Evolutionary conservation across 2,888 invertebrate genomes (phyloP), one percentile per base, ranked within the genome.

Genomic region (Odontocolon sp.): DNA sequence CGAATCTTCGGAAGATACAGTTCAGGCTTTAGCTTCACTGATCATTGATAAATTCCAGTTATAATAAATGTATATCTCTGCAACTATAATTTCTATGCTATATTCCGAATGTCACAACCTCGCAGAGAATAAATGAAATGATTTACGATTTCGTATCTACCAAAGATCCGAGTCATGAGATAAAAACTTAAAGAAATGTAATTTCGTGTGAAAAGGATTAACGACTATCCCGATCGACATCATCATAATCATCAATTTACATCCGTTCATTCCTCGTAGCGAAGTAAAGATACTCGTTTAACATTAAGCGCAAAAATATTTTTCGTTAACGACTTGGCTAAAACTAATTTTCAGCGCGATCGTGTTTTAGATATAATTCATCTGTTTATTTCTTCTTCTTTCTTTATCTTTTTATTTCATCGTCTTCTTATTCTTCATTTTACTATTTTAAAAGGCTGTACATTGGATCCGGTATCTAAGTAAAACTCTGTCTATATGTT

Each of bases 281-380:
- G 68, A 77, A 73, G 47, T 77, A 68, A 73, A 73, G 57, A 73
- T 73, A 73, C 64, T 64, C 63, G 50, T 68, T 75, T 72, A 68
- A 77, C 54, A 63, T 72, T 77, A 72, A 77, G 72, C 68, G 72
- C 77, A 73, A 77, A 77, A 77, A 77, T 72, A 72, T 72, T 50
- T 14, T 75, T 66, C 42, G 54, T 69, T 33, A 50, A 63, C 36
- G 33, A 33, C 36, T 45, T 16, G 71, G 61, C 76, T 76, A 67
- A 71, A 47, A 61, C 71, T 76, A 63, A 50, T 71, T 66, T 56
- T 33, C 61, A 76, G 47, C 61, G 38, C 71, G 26, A 56, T 40
- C 67, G 61, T 26, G 18, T 67, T 56, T 42, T 57, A 59, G 28
- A 57, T 59, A 68, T 36, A 66, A 33, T 61, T 77, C 72, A 38